phyloP scores from a whole-genome alignment of 2,888 invertebrate species.

The Trissonchulus sp. region DNA sequence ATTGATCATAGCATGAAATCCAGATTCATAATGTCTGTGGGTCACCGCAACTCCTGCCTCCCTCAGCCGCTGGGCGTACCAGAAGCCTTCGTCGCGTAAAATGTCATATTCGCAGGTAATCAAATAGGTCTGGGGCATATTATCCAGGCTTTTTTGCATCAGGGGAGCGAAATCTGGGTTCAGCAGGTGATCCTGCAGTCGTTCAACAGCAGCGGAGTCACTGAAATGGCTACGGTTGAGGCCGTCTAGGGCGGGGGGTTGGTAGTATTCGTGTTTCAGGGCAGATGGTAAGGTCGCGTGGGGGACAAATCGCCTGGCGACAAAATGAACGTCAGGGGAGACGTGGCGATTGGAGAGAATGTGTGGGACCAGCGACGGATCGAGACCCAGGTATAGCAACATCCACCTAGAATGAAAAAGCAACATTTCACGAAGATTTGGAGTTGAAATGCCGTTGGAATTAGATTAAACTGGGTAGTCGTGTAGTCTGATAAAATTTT shows the following conservation, averaged over 20 bases:
- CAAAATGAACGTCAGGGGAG: neutral
- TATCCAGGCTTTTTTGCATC: constrained; percentile 46
- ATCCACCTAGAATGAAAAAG: neutral
- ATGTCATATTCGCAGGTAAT: constrained; percentile 54
- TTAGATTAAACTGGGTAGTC: too few relatives aligned
- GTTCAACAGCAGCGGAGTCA: neutral
- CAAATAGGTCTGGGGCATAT: constrained; percentile 51
- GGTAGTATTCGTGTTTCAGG: neutral
- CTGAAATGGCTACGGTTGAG: neutral
- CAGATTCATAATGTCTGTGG: constrained; percentile 39
- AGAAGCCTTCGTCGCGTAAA: constrained; percentile 53
- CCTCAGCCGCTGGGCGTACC: constrained; percentile 51
- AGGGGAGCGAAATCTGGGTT: constrained; percentile 52
- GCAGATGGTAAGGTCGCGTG: neutral
- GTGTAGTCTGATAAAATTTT: too few relatives aligned
- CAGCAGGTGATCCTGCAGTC: constrained; percentile 39
- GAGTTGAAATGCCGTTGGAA: too few relatives aligned
- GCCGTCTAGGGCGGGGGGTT: neutral
- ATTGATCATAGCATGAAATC: constrained; percentile 43
- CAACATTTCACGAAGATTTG: neutral
- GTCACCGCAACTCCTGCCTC: constrained; percentile 46
- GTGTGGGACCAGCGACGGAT: neutral
- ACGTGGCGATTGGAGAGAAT: neutral
- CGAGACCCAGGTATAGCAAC: constrained; percentile 14
- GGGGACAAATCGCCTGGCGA: neutral